These are phyloP conservation scores for Pangasius krempfi DNA, from an alignment of 2,797 vertebrate genomes.

Conservation along the genomic window DNA sequence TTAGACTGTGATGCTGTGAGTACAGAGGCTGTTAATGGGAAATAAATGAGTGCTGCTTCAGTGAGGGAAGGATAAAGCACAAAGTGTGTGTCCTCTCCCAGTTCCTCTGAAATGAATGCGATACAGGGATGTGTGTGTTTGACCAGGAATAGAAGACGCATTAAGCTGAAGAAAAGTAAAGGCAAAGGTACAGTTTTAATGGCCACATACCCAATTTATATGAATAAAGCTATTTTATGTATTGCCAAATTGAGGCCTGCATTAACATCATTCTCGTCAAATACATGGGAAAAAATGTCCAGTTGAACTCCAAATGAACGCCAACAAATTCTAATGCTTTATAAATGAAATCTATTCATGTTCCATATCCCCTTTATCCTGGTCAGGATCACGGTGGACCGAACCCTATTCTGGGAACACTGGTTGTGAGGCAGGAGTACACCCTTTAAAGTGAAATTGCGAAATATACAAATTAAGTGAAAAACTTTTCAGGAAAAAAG, in stretches of 20 bases:
- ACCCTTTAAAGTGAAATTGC: no score
- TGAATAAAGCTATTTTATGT: not conserved
- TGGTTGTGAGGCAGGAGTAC: not conserved
- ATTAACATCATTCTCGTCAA: not conserved
- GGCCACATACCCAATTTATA: not conserved
- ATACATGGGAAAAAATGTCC: not conserved
- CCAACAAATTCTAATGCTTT: not conserved
- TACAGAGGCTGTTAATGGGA: conserved; percentile 62
- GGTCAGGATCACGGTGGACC: not conserved
- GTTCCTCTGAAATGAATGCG: not conserved
- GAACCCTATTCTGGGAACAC: not conserved
- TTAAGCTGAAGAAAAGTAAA: not conserved
- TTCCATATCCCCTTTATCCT: not conserved
- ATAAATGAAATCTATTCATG: not conserved
- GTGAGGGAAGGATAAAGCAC: conserved; percentile 45
- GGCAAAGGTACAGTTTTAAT: not conserved
- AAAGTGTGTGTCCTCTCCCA: conserved; percentile 4
- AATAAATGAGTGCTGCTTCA: conserved; percentile 64
- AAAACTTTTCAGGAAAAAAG: no score
- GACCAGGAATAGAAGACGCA: not conserved
- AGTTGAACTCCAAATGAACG: not conserved
- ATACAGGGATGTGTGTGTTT: not conserved
- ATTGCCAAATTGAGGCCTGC: not conserved
- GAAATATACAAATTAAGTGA: no score
- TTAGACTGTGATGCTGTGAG: conserved; percentile 63